A percentile compares a stretch with the other conserved stretches of the same genome.
Conservation (phyloP, 2,888 invertebrate genomes). For the Orthonychiurus folsomi region DNA sequence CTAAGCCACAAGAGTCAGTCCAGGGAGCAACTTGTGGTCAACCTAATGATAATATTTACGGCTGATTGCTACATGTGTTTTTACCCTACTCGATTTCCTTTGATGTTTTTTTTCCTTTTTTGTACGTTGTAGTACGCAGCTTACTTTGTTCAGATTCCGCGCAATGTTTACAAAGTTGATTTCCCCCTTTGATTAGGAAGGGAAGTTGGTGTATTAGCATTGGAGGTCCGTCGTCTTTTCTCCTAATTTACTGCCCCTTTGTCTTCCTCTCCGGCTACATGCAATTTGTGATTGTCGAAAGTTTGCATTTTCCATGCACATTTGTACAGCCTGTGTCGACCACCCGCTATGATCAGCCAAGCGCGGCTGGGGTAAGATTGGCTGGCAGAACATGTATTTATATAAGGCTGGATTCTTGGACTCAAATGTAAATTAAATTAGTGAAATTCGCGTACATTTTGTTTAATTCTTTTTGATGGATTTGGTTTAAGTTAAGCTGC, state of each 20-base stretch:
- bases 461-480: not conserved
- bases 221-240: not conserved
- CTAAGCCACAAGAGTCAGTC: too few relatives aligned
- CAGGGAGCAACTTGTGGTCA: constrained; percentile 19
- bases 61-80: constrained; percentile 22
- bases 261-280: not conserved
- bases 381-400: too few relatives aligned
- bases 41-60: constrained; percentile 29
- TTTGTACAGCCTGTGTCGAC: not conserved
- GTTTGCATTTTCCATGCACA: not conserved
- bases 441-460: not conserved
- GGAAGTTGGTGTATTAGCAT: not conserved
- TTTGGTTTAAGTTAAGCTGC: too few relatives aligned
- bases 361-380: too few relatives aligned
- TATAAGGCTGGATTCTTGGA: too few relatives aligned
- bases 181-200: not conserved
- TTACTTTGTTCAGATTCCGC: not conserved
- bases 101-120: constrained; percentile 20
- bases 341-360: too few relatives aligned
- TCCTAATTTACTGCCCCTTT: not conserved
- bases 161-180: not conserved
- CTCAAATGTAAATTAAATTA: too few relatives aligned
- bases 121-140: too few relatives aligned
- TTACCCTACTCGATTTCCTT: constrained; percentile 11
- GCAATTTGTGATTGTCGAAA: not conserved